These are phyloP conservation scores for Globia sparganii DNA, from an alignment of 2,888 invertebrate genomes.

Conservation along the genomic window DNA sequence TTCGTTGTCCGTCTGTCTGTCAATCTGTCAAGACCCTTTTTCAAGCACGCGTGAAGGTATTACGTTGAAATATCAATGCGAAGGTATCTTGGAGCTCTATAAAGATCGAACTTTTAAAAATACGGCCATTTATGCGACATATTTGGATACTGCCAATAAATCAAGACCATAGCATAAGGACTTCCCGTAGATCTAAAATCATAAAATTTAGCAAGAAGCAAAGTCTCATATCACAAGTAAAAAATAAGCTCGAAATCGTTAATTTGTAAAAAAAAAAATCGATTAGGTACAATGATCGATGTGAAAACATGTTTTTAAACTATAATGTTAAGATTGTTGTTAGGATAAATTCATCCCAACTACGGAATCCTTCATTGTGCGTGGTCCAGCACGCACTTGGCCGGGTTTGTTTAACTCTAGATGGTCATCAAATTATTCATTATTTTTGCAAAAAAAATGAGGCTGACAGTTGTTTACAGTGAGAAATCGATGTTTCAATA, in stretches of 20 bases:
- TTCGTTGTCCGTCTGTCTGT: not conserved
- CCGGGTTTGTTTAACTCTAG: not conserved
- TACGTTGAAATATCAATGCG: not conserved
- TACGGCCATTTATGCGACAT: not conserved
- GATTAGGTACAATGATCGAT: not conserved
- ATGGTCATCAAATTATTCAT: slow-evolving; percentile 28
- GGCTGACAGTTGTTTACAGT: slow-evolving; percentile 12
- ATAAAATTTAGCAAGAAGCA: not conserved
- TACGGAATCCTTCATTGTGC: not conserved
- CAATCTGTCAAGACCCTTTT: not conserved
- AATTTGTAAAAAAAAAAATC: not conserved
- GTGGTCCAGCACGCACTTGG: not conserved
- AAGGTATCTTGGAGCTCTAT: not conserved
- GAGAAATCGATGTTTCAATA: slow-evolving; percentile 21
- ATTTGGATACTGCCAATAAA: not conserved
- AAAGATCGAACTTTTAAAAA: not conserved
- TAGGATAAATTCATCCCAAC: not conserved
- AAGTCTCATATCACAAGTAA: not conserved
- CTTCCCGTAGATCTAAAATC: not conserved
- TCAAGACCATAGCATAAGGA: not conserved
- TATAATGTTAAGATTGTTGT: not conserved
- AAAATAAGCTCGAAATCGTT: not conserved
- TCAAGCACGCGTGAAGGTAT: not conserved
- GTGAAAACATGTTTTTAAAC: not conserved
- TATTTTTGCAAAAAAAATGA: not conserved